Evolutionary conservation across 2,888 invertebrate species (phyloP).

Genomic region (Alviniconcha strummeri): DNA sequence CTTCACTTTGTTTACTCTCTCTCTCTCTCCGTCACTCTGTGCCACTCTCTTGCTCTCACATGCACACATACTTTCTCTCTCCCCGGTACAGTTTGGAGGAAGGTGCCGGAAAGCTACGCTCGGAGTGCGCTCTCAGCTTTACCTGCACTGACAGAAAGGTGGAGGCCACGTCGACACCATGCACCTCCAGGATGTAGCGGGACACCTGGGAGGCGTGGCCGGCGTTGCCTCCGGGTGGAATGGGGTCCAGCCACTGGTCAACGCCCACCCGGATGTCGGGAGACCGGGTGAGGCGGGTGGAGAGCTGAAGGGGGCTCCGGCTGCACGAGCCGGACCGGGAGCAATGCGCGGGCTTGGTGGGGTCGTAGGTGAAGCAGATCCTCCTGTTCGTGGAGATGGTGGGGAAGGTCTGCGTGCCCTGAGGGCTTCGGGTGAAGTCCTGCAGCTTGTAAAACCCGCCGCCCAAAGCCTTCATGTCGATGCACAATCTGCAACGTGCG

Average conservation of each 20-base stretch:
- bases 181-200: constrained; percentile 27
- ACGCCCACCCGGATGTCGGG: constrained; percentile 33
- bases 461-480: not conserved
- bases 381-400: not conserved
- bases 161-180: not conserved
- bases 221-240: constrained; percentile 31
- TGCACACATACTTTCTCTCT: too few relatives aligned
- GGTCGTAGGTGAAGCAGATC: constrained; percentile 28
- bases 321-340: not conserved
- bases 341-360: constrained; percentile 22
- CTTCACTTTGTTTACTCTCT: too few relatives aligned
- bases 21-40: too few relatives aligned
- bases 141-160: not conserved
- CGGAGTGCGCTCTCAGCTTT: not conserved
- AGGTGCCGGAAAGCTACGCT: too few relatives aligned
- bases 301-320: not conserved
- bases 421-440: not conserved
- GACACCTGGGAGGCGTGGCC: constrained; percentile 31
- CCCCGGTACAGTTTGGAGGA: too few relatives aligned
- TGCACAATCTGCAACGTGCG: constrained; percentile 15
- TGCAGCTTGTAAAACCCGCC: constrained; percentile 20
- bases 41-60: too few relatives aligned
- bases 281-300: constrained; percentile 36
- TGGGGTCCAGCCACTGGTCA: constrained; percentile 47
- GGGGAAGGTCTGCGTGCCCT: not conserved